Conservation (phyloP, 2,797 vertebrate genomes). For the Gymnothorax javanicus region DNA sequence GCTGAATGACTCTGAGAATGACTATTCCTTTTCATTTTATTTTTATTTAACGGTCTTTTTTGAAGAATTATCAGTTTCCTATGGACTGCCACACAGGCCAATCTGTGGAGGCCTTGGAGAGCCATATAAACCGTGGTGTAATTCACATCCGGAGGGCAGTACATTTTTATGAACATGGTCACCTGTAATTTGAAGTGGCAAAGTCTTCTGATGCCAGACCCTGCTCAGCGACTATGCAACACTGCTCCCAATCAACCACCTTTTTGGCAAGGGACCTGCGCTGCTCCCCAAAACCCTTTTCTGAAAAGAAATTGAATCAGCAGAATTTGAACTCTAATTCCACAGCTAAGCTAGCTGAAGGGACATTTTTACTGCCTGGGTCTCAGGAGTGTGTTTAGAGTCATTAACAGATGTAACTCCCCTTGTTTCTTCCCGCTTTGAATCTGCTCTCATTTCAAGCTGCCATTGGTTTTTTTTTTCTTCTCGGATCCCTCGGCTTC, state of each 20-base stretch:
- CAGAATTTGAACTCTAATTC: slow-evolving; percentile 50
- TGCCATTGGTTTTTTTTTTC: slow-evolving; percentile 34
- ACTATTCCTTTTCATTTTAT: slow-evolving; percentile 39
- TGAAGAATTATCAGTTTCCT: slow-evolving; percentile 59
- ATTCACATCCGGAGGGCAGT: neutral
- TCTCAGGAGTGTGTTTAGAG: slow-evolving; percentile 66
- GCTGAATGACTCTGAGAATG: neutral
- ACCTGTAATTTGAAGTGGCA: neutral
- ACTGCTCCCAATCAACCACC: neutral
- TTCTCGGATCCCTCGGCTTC: slow-evolving; percentile 23
- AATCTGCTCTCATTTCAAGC: slow-evolving; percentile 67
- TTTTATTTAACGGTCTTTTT: slow-evolving; percentile 65
- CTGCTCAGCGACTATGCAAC: neutral
- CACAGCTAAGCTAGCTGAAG: neutral
- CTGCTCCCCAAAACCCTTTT: slow-evolving; percentile 54
- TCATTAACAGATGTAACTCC: slow-evolving; percentile 66
- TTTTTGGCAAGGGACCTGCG: neutral
- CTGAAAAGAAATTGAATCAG: slow-evolving; percentile 60
- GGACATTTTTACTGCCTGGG: slow-evolving; percentile 19
- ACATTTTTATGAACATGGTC: slow-evolving; percentile 30
- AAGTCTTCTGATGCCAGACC: neutral
- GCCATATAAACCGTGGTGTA: neutral
- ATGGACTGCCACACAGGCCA: slow-evolving; percentile 50
- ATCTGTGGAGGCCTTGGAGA: neutral
- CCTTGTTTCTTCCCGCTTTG: slow-evolving; percentile 56